Percentiles rank a stretch among this genome's conserved stretches.
These are phyloP conservation scores for Nyctalus aviator DNA, from an alignment of 2,797 vertebrate genomes.

Conservation along the genomic window DNA sequence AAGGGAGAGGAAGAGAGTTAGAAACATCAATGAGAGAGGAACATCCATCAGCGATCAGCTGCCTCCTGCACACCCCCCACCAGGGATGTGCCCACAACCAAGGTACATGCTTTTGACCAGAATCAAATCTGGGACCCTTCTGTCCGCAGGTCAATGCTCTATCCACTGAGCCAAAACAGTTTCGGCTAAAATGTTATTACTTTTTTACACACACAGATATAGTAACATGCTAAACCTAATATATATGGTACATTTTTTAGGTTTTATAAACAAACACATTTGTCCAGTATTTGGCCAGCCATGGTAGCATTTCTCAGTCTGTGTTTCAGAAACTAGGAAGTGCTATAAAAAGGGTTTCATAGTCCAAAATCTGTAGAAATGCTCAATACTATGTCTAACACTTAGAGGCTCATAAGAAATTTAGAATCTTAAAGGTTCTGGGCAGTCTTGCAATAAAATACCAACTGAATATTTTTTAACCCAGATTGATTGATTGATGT, in stretches of 20 bases:
- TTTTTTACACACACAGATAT: not conserved
- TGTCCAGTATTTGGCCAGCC: not conserved
- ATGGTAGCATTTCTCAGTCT: not conserved
- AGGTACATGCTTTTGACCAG: no score
- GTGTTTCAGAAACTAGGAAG: not conserved
- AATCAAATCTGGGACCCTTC: no score
- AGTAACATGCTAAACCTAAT: not conserved
- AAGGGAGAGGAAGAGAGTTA: no score
- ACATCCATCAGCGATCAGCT: no score
- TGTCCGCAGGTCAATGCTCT: no score
- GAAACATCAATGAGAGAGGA: no score
- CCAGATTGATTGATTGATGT: not conserved
- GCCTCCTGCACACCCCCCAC: no score
- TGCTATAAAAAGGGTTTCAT: not conserved
- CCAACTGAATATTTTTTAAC: not conserved
- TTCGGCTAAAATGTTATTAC: not conserved
- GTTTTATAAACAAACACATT: not conserved
- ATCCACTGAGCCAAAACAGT: no score
- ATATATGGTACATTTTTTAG: no score
- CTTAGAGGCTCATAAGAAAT: not conserved
- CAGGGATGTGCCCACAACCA: no score
- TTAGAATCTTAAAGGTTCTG: not conserved
- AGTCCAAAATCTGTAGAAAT: not conserved
- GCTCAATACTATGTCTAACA: not conserved
- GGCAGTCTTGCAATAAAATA: not conserved